A percentile compares a stretch with the other conserved stretches of the same genome.
phyloP scores from a whole-genome alignment of 2,797 vertebrate genomes.

The Limosa lapponica region DNA sequence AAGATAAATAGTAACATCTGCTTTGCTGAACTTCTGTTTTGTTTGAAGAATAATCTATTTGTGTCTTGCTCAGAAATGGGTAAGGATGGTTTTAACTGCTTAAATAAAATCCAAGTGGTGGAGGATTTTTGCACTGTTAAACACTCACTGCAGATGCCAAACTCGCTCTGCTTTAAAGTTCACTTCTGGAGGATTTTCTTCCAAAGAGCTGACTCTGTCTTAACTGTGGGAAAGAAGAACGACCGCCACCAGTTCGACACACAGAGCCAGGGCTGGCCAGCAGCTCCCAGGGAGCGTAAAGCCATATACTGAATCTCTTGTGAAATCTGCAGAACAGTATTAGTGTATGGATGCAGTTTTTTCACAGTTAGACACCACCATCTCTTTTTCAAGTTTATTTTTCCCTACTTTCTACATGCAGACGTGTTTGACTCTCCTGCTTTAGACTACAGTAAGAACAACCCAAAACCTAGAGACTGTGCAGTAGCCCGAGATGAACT shows the following conservation, averaged over 20 bases:
- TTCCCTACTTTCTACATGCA: neutral
- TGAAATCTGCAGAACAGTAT: neutral
- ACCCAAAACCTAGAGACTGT: neutral
- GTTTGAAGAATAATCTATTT: neutral
- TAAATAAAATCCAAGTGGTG: neutral
- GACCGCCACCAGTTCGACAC: neutral
- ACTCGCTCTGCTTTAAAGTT: neutral
- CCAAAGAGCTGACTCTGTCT: neutral
- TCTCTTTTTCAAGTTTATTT: accelerated
- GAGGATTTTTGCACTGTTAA: neutral
- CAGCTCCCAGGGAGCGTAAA: neutral
- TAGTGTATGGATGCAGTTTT: accelerated
- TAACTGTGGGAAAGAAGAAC: neutral
- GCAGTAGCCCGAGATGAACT: neutral
- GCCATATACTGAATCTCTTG: neutral
- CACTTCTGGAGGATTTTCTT: neutral
- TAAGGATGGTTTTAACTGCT: neutral
- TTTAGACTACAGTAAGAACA: neutral
- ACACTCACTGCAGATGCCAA: neutral
- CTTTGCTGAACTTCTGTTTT: neutral
- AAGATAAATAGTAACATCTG: constrained; percentile 49
- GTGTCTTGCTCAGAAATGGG: neutral
- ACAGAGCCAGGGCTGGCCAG: neutral
- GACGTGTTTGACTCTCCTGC: neutral
- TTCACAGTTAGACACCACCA: neutral